Evolutionary conservation across 1,140 invertebrate species (phyloP).

Genomic region (Orussus abietinus): DNA sequence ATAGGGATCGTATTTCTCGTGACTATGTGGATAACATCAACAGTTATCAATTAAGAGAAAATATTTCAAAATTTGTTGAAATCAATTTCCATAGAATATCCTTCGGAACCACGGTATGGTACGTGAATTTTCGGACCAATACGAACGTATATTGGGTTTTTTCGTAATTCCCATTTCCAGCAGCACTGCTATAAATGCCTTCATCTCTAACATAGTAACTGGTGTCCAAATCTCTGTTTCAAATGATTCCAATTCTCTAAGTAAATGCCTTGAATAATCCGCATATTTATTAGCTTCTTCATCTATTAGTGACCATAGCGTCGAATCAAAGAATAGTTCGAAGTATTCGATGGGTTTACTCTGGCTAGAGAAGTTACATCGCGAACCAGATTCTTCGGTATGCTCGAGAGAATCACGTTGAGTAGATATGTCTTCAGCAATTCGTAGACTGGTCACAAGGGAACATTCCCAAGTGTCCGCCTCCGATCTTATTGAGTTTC

Average conservation of each 20-base stretch:
- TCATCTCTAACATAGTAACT: background rate
- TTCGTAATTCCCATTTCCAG: constrained; percentile 27
- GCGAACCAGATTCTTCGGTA: constrained; percentile 17
- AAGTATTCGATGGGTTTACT: background rate
- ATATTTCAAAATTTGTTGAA: constrained; percentile 23
- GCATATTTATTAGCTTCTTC: constrained; percentile 1
- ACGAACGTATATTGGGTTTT: constrained; percentile 21
- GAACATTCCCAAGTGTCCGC: too few species aligned
- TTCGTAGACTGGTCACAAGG: constrained; percentile 1
- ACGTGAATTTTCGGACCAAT: constrained; percentile 24
- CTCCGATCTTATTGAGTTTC: too few species aligned
- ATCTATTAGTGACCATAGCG: background rate
- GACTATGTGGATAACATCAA: constrained; percentile 11
- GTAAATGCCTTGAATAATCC: background rate
- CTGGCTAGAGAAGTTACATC: constrained; percentile 9
- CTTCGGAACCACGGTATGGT: constrained; percentile 29
- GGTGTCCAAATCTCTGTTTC: constrained; percentile 1
- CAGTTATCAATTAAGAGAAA: constrained; percentile 19
- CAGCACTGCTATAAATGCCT: constrained; percentile 21
- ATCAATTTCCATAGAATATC: constrained; percentile 28
- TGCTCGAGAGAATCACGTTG: constrained; percentile 10
- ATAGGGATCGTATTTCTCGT: constrained; percentile 26
- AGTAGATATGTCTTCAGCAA: constrained; percentile 9
- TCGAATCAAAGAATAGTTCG: constrained; percentile 1
- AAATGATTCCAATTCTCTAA: constrained; percentile 1